Evolutionary conservation across 2,113 vertebrate genomes (phyloP).

Genomic region (Podilymbus podiceps): DNA sequence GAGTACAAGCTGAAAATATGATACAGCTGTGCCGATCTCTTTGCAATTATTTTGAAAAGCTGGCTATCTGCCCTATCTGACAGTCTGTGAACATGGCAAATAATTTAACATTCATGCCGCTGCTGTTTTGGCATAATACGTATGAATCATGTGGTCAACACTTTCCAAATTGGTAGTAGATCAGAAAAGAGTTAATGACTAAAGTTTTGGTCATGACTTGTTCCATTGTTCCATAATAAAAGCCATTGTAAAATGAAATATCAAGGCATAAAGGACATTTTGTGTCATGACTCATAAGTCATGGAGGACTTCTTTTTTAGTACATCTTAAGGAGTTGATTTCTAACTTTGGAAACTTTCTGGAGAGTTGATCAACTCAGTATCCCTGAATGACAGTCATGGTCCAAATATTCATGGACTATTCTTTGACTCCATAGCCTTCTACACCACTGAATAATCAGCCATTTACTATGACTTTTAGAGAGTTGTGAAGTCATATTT

Average conservation of each 20-base stretch:
- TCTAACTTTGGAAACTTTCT: conserved; percentile 67
- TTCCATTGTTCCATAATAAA: conserved; percentile 11
- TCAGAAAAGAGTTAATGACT: conserved; percentile 48
- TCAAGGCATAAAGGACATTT: conserved; percentile 28
- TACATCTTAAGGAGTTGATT: conserved; percentile 14
- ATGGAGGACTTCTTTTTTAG: background rate
- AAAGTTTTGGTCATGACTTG: conserved; percentile 35
- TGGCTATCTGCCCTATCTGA: conserved; percentile 73
- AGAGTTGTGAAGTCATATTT: background rate
- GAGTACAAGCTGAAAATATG: conserved; percentile 61
- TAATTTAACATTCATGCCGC: conserved; percentile 68
- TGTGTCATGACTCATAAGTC: conserved; percentile 13
- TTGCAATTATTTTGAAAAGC: conserved; percentile 66
- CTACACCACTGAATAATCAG: background rate
- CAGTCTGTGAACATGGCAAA: conserved; percentile 72
- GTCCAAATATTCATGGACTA: conserved; percentile 27
- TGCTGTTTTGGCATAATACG: conserved; percentile 70
- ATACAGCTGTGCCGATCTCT: conserved; percentile 68
- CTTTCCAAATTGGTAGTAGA: conserved; percentile 54
- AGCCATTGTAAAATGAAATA: conserved; percentile 25
- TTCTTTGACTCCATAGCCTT: conserved; percentile 6
- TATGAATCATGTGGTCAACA: conserved; percentile 47
- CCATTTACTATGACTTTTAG: background rate
- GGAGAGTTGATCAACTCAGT: background rate
- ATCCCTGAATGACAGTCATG: conserved; percentile 19